Percentiles rank a stretch among this genome's conserved stretches.
These are phyloP conservation scores for Prietella phreatophila DNA, from an alignment of 2,113 vertebrate species.

Conservation along the genomic window DNA sequence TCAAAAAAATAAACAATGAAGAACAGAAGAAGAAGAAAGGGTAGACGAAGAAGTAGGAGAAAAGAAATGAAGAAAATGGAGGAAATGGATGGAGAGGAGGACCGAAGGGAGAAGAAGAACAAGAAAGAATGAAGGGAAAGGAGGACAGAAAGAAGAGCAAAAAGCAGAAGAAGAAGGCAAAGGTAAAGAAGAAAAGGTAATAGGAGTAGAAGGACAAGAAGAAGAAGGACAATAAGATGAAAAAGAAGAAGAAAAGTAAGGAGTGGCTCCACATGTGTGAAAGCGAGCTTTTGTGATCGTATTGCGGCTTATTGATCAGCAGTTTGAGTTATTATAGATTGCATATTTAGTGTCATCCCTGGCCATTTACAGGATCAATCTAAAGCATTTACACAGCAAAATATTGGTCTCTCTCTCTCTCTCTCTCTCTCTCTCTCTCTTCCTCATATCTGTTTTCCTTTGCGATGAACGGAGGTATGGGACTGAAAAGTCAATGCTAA, in stretches of 20 bases:
- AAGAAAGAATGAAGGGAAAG: no score
- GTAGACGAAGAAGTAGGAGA: not conserved
- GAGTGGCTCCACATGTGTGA: not conserved
- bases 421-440: not conserved
- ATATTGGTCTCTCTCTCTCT: constrained; percentile 47
- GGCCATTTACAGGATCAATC: constrained; percentile 50
- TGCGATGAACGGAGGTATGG: constrained; percentile 36
- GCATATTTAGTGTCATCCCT: constrained; percentile 56
- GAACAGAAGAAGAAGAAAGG: not conserved
- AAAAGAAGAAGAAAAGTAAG: not conserved
- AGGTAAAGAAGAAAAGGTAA: not conserved
- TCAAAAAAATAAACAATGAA: not conserved
- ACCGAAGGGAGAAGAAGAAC: no score
- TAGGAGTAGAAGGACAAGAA: not conserved
- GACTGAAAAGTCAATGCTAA: constrained; percentile 48
- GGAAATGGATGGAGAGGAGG: no score
- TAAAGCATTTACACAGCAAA: constrained; percentile 55
- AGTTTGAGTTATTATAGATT: constrained; percentile 58
- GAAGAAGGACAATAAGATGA: not conserved
- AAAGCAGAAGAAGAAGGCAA: not conserved
- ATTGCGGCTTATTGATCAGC: constrained; percentile 52
- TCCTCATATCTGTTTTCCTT: constrained; percentile 36
- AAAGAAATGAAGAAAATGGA: not conserved
- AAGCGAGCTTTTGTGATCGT: constrained; percentile 38
- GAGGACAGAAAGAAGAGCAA: not conserved